These are phyloP conservation scores for Ecdyonurus torrentis DNA, from an alignment of 2,888 invertebrate genomes.

Conservation along the genomic window DNA sequence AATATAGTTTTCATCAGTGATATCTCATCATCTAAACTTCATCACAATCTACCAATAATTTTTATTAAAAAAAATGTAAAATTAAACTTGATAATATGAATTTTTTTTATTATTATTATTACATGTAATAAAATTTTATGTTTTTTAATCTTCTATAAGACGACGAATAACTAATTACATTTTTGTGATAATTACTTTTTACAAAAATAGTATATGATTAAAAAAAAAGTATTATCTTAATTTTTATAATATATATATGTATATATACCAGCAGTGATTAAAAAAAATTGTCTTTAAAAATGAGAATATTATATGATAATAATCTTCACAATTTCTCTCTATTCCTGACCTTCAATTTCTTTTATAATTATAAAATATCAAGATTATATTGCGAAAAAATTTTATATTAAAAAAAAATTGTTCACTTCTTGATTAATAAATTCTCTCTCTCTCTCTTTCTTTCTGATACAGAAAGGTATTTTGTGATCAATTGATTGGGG, in stretches of 20 bases:
- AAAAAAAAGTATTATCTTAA: not conserved
- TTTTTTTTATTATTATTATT: no score
- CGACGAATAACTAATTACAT: not conserved
- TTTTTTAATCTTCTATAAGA: slow-evolving; percentile 1
- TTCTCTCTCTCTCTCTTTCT: no score
- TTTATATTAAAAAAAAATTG: not conserved
- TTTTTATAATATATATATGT: not conserved
- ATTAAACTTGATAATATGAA: not conserved
- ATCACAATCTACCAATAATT: not conserved
- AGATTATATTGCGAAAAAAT: not conserved
- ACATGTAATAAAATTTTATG: slow-evolving; percentile 1
- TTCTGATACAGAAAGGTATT: no score
- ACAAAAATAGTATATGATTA: not conserved
- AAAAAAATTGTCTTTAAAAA: not conserved
- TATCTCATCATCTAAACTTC: not conserved
- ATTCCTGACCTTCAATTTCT: not conserved
- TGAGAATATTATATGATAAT: not conserved
- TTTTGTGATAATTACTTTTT: not conserved
- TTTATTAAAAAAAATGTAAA: not conserved
- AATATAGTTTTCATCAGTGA: not conserved
- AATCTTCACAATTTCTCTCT: not conserved
- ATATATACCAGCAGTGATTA: not conserved
- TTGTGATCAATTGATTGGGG: not conserved
- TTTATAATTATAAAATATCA: not conserved
- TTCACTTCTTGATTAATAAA: not conserved